These are phyloP conservation scores for Tubulanus polymorphus DNA, from an alignment of 2,888 invertebrate genomes.

Conservation along the genomic window DNA sequence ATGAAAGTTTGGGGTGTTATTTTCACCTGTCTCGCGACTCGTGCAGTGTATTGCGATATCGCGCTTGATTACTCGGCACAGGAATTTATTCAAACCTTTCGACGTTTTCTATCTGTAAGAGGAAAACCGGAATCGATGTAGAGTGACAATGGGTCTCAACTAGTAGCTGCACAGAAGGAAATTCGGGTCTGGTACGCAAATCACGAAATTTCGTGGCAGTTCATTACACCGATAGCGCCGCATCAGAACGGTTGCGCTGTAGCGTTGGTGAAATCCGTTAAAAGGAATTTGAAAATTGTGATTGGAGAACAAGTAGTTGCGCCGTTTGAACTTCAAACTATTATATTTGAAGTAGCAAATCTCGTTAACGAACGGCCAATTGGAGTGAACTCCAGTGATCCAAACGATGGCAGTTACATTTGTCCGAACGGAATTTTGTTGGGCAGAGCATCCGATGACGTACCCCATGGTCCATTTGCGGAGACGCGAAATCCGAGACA, in stretches of 20 bases:
- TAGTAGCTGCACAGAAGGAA: not conserved
- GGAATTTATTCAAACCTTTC: constrained; percentile 9
- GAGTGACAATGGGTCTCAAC: constrained; percentile 7
- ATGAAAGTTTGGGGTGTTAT: constrained; percentile 14
- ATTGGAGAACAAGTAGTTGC: no score
- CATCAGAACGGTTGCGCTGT: constrained; percentile 15
- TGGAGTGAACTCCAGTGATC: no score
- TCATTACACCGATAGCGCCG: not conserved
- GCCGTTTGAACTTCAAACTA: no score
- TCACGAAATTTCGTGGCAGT: constrained; percentile 9
- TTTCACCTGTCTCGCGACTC: constrained; percentile 8
- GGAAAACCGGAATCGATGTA: constrained; percentile 10
- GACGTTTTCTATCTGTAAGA: constrained; percentile 8
- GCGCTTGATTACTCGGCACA: constrained; percentile 8
- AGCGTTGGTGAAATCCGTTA: no score
- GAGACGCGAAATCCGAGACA: no score
- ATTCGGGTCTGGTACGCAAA: not conserved
- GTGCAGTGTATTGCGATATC: constrained; percentile 12
- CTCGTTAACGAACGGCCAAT: no score
- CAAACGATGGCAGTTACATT: no score
- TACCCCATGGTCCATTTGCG: no score
- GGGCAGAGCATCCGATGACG: no score
- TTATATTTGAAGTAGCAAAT: no score
- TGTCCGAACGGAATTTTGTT: no score
- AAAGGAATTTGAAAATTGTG: no score